Conservation (phyloP, 2,797 vertebrate species). For the Poecilia picta region DNA sequence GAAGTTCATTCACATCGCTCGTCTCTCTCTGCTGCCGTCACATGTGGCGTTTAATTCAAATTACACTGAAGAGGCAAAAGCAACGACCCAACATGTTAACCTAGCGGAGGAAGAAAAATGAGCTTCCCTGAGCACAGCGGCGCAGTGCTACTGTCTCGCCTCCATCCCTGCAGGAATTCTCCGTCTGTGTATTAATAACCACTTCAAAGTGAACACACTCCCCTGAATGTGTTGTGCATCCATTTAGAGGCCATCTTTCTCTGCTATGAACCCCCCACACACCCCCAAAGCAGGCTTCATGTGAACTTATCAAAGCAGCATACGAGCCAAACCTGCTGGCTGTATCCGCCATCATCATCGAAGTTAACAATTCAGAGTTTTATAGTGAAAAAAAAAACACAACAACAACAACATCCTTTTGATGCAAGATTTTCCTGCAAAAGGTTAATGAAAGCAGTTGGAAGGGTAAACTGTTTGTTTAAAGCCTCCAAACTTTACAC, state of each 20-base stretch:
- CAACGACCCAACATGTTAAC: conserved; percentile 66
- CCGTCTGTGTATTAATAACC: conserved; percentile 72
- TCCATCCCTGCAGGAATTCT: conserved; percentile 72
- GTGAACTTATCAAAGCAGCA: conserved; percentile 62
- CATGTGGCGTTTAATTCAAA: conserved; percentile 60
- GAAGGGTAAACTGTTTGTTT: conserved; percentile 26
- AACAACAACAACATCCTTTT: conserved; percentile 10
- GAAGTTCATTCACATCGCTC: conserved; percentile 36
- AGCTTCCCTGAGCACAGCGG: conserved; percentile 42
- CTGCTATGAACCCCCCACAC: conserved; percentile 51
- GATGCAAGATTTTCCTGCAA: conserved; percentile 48
- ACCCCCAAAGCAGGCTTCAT: conserved; percentile 48
- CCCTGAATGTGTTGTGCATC: conserved; percentile 59
- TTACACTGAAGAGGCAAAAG: conserved; percentile 40
- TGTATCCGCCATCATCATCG: conserved; percentile 28
- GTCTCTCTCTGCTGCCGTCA: conserved; percentile 31
- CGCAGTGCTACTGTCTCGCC: conserved; percentile 35
- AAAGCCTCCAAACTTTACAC: conserved; percentile 30
- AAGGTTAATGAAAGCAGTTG: conserved; percentile 39
- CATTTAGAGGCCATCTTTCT: conserved; percentile 62
- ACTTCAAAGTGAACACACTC: conserved; percentile 69
- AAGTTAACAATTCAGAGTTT: conserved; percentile 40
- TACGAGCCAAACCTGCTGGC: conserved; percentile 36
- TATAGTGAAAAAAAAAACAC: conserved; percentile 28
- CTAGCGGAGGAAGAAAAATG: conserved; percentile 52